These are phyloP conservation scores for Pterophyllum scalare DNA, from an alignment of 2,113 vertebrate genomes.

Conservation along the genomic window DNA sequence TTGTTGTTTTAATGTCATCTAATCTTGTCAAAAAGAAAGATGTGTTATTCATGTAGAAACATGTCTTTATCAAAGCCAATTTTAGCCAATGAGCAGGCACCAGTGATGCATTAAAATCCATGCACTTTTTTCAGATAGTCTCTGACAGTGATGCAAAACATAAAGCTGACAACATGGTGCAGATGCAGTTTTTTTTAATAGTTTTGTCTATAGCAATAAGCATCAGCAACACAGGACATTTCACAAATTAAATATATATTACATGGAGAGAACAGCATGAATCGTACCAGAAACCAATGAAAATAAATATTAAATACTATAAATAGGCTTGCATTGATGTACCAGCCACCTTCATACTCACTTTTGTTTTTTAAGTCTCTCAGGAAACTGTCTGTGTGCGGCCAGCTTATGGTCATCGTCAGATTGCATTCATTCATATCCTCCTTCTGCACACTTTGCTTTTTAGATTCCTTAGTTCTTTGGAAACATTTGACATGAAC, in stretches of 20 bases:
- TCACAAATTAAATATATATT: slow-evolving; percentile 50
- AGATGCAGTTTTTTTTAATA: slow-evolving; percentile 24
- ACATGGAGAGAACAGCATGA: not conserved
- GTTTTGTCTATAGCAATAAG: slow-evolving; percentile 13
- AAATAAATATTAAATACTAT: slow-evolving; percentile 83
- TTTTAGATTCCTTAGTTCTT: slow-evolving; percentile 71
- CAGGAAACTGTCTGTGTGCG: slow-evolving; percentile 15
- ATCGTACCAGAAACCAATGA: slow-evolving; percentile 20
- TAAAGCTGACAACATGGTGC: not conserved
- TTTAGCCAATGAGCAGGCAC: not conserved
- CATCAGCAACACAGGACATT: slow-evolving; percentile 17
- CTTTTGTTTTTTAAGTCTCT: slow-evolving; percentile 30
- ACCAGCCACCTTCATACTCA: slow-evolving; percentile 51
- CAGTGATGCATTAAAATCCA: not conserved
- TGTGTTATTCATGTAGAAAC: not conserved
- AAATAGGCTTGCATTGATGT: slow-evolving; percentile 63
- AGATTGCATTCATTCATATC: slow-evolving; percentile 18
- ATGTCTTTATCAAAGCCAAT: not conserved
- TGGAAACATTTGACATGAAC: slow-evolving; percentile 60
- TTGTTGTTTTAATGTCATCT: not conserved
- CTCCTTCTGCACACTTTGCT: slow-evolving; percentile 46
- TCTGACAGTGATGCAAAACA: not conserved
- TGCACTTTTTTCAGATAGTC: not conserved
- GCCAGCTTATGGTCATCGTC: slow-evolving; percentile 36
- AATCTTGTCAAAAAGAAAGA: not conserved